Evolutionary conservation across 2,797 vertebrate genomes (phyloP).

Genomic region (Alectoris magna): DNA sequence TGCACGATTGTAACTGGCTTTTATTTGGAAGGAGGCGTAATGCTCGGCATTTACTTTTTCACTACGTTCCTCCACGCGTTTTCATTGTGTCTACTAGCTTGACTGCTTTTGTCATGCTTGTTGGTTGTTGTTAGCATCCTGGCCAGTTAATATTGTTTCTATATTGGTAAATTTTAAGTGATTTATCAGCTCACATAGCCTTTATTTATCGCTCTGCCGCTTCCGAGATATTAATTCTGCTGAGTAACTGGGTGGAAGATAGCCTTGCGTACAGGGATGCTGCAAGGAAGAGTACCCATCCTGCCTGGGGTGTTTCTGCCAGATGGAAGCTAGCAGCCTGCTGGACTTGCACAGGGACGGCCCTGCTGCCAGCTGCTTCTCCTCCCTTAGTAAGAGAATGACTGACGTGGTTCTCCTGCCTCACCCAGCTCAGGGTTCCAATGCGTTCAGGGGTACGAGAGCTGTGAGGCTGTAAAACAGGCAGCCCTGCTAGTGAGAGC

Average conservation of each 20-base stretch:
- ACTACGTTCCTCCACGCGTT: not conserved
- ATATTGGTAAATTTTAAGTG: not conserved
- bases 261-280: not conserved
- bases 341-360: not conserved
- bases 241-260: not conserved
- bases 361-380: not conserved
- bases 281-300: fast-evolving
- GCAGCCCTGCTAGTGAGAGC: too few relatives aligned
- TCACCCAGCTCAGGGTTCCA: not conserved
- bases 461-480: not conserved
- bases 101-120: not conserved
- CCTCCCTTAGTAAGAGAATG: not conserved
- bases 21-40: not conserved
- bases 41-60: not conserved
- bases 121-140: not conserved
- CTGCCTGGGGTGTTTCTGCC: fast-evolving
- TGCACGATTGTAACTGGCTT: not conserved
- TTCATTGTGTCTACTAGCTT: not conserved
- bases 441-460: not conserved
- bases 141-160: not conserved
- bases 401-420: not conserved
- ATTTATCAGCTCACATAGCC: not conserved
- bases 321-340: not conserved
- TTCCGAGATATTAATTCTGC: not conserved
- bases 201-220: not conserved